Evolutionary conservation across 2,797 vertebrate species (phyloP), one percentile per base, ranked within the genome.

Genomic region (Balearica regulorum): DNA sequence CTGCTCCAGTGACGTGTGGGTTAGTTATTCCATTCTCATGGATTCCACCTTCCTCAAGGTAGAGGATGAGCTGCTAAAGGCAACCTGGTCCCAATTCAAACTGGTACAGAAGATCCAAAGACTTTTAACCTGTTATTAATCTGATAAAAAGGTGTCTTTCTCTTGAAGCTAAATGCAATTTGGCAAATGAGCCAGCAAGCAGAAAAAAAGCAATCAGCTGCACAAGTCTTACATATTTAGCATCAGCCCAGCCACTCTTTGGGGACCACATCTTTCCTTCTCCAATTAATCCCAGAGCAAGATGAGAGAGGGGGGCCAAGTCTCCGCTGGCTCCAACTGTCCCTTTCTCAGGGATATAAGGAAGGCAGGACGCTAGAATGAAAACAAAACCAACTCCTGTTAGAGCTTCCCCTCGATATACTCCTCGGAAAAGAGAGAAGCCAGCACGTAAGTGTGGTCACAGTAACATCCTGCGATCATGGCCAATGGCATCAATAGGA

Each of bases 201-300:
- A 83, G 21, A 71, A 43, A n/a, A 54, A 28, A 29, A 22, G 9
- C 43, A n/a, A 48, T 53, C 39, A 69, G 69, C 16, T 35, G 48
- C 55, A 76, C 0, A 0, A 53, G 37, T 75, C 99, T 98, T 99
- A 99, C 99, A 11, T 99, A 99, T 99, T 99, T 99, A 87, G 99
- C 99, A 72, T 99, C 99, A 35, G 99, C 99, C 99, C 99, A 99
- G 75, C 99, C 99, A 39, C 99, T 99, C 97, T 99, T 99, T 4
- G 99, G 99, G 33, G 99, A 99, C 99, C 99, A 99, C 99, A 99
- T 99, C 98, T 99, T 99, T 29, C 99, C 99, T 97, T 99, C 99
- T 96, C 99, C 99, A 97, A 99, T 99, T 71, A 99, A 97, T 69
- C 99, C 99, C 54, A 99, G 97, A n/a, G 99, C 99, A 88, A 99